phyloP scores from a whole-genome alignment of 2,888 invertebrate genomes.

The Acleris literana region DNA sequence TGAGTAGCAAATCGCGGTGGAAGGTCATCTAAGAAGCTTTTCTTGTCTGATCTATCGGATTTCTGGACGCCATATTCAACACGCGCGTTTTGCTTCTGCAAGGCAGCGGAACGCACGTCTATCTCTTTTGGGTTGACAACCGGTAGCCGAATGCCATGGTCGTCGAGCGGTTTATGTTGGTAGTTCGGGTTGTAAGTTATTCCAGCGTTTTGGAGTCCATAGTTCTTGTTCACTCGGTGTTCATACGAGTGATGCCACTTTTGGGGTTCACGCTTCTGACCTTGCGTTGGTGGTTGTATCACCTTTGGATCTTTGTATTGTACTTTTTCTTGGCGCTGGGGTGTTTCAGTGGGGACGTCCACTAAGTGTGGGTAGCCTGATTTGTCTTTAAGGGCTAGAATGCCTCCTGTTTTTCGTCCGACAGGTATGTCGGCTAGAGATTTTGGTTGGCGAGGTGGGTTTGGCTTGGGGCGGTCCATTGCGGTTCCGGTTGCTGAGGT shows the following conservation, averaged over 20 bases:
- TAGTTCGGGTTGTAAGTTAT: constrained; percentile 64
- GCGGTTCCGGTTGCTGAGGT: background rate
- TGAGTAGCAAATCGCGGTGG: constrained; percentile 79
- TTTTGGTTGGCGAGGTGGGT: constrained; percentile 50
- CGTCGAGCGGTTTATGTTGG: constrained; percentile 47
- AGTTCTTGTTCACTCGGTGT: constrained; percentile 63
- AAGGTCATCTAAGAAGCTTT: constrained; percentile 73
- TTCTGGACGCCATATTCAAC: constrained; percentile 68
- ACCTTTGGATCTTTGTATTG: constrained; percentile 53
- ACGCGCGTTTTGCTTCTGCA: constrained; percentile 75
- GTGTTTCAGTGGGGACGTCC: constrained; percentile 57
- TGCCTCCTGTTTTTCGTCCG: constrained; percentile 78
- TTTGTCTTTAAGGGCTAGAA: constrained; percentile 80
- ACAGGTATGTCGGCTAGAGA: constrained; percentile 72
- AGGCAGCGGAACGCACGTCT: constrained; percentile 75
- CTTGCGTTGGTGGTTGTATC: constrained; percentile 56
- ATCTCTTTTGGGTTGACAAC: constrained; percentile 81
- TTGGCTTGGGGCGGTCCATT: constrained; percentile 19
- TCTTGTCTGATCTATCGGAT: constrained; percentile 63
- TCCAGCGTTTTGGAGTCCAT: constrained; percentile 63
- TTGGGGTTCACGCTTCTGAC: constrained; percentile 50
- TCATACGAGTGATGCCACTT: constrained; percentile 44
- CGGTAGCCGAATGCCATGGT: constrained; percentile 67
- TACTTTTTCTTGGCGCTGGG: constrained; percentile 59
- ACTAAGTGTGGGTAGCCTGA: constrained; percentile 80